Conservation (phyloP, 2,888 invertebrate species). For the Hyles lineata region DNA sequence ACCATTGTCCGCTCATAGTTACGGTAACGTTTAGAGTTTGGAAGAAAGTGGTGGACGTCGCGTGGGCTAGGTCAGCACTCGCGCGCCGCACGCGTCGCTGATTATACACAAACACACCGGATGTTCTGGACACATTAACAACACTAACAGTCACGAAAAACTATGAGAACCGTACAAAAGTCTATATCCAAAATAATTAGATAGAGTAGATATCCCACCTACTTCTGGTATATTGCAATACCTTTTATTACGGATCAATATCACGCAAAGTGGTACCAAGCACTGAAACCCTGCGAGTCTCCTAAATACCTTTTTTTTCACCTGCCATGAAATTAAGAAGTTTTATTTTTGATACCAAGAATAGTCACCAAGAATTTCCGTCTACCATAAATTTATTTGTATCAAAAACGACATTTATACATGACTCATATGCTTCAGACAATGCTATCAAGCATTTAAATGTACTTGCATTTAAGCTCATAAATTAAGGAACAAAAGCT, state of each 20-base stretch:
- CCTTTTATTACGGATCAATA: too few species aligned
- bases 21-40: constrained; percentile 83
- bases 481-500: constrained; percentile 13
- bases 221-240: too few species aligned
- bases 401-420: not conserved
- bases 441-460: not conserved
- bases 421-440: not conserved
- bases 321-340: too few species aligned
- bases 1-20: constrained; percentile 81
- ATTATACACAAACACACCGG: not conserved
- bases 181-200: too few species aligned
- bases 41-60: constrained; percentile 77
- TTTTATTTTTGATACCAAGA: too few species aligned
- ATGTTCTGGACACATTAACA: not conserved
- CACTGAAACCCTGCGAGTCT: too few species aligned
- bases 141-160: not conserved
- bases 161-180: too few species aligned
- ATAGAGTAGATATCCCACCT: too few species aligned
- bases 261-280: too few species aligned
- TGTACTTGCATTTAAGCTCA: not conserved
- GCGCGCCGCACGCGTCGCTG: constrained; percentile 20
- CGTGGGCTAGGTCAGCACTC: constrained; percentile 78
- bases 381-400: too few species aligned
- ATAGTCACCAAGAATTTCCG: too few species aligned
- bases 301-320: too few species aligned